These are phyloP conservation scores for Melikaiella ostensackeni DNA, from an alignment of 2,888 invertebrate genomes.

Conservation along the genomic window DNA sequence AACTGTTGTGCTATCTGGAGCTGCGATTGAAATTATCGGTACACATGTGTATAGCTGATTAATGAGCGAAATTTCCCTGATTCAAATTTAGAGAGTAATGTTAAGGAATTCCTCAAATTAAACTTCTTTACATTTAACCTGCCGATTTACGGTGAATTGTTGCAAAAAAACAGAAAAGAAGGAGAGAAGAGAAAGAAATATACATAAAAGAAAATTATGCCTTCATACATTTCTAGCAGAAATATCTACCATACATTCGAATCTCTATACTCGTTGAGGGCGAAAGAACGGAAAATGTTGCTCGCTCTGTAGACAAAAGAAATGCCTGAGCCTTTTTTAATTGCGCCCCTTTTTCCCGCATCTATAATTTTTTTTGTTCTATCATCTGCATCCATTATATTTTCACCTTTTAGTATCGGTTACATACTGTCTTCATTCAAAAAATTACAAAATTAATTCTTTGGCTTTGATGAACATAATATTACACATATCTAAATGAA, in stretches of 20 bases:
- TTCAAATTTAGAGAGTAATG: too few species aligned
- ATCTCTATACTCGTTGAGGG: conserved; percentile 46
- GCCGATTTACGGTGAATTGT: too few species aligned
- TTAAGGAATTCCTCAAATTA: too few species aligned
- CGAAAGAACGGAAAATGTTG: conserved; percentile 47
- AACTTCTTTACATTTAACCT: too few species aligned
- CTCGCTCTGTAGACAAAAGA: conserved; percentile 58
- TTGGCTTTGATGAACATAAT: too few species aligned
- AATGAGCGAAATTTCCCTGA: too few species aligned
- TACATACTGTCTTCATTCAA: not conserved
- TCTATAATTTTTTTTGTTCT: conserved; percentile 17
- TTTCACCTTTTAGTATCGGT: not conserved
- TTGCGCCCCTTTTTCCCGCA: conserved; percentile 54
- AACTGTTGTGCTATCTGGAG: too few species aligned
- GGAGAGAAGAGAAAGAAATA: conserved; percentile 31
- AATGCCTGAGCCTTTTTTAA: conserved; percentile 64
- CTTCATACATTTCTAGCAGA: conserved; percentile 44
- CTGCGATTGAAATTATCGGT: too few species aligned
- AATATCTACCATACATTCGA: conserved; percentile 44
- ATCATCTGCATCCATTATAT: conserved; percentile 20
- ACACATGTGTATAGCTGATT: too few species aligned
- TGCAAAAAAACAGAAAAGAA: too few species aligned
- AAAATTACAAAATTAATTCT: too few species aligned
- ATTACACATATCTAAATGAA: too few species aligned
- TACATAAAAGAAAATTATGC: conserved; percentile 44